Base-by-base conservation (phyloP, 1,140 invertebrate genomes). In the Thrips palmi region DNA sequence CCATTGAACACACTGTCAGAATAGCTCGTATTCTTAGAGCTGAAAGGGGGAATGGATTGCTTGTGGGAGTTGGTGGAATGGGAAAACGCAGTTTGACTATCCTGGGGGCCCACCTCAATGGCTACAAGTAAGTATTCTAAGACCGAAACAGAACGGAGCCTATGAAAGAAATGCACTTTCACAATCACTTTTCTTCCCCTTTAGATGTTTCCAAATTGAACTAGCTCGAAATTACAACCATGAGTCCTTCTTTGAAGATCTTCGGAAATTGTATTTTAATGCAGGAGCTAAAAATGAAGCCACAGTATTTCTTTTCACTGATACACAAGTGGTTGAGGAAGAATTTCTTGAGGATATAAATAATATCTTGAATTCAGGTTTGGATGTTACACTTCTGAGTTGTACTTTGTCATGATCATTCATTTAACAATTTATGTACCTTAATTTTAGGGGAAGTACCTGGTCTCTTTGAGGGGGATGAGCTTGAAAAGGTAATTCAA, bases 311-410 rank as follows among this genome's bases (percentile, higher is more conserved):
- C 64, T 96, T 3, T 71, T 83, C 49, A 76, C 76, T 4, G 88
- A 94, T 50, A 87, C 82, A 1, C 87, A 94, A 57, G 85, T 88
- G 24, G 74, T 86, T 1, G 71, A 83, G 40, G 89, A 96, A 58
- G 80, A 83, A 51, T 93, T 93, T 57, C 60, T 96, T 0, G 88
- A 89, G 56, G 84, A 89, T 51, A 80, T 91, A 17, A 89, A 88
- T 51, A 88, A 89, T 51, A 79, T 88, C 54, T 60, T 92, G 1
- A 89, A 88, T 53, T 77, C 83, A 4, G 80, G 79, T 68, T 55
- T 58, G 42, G 37, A 33, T 36, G 11, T 12, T 23, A 36, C 2
- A 17, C 33, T 4, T 11, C 18, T 12, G 27, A 28, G 19, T 28
- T 37, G 3, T 28, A 2, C 17, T 41, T 18, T 4, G 19, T 20